phyloP scores from a whole-genome alignment of 2,888 invertebrate species.

The Nomada ruficornis region DNA sequence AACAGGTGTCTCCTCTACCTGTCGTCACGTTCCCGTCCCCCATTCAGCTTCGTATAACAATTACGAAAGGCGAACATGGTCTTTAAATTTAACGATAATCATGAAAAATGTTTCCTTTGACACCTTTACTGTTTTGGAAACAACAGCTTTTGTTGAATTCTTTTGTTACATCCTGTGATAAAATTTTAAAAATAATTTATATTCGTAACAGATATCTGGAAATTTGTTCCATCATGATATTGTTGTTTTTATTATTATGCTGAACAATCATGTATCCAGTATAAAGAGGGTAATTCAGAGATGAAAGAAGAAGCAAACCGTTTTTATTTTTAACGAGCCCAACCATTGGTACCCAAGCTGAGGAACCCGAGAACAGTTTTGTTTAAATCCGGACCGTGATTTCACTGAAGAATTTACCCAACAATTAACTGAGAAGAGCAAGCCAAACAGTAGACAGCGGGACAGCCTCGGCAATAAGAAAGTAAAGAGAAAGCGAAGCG shows the following conservation, averaged over 20 bases:
- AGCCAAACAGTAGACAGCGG: slow-evolving; percentile 25
- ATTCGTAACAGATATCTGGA: no score
- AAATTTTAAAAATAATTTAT: no score
- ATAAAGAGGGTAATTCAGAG: no score
- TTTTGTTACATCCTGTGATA: background rate
- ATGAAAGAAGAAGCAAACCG: no score
- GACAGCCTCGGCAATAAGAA: slow-evolving; percentile 4
- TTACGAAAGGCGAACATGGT: slow-evolving; percentile 37
- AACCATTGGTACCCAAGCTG: background rate
- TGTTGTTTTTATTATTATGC: no score
- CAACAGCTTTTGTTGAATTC: background rate
- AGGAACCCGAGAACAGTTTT: background rate
- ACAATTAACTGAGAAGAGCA: background rate
- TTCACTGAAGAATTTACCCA: background rate
- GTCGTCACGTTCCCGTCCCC: slow-evolving; percentile 58
- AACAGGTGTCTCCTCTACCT: slow-evolving; percentile 80
- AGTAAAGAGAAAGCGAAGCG: slow-evolving; percentile 28
- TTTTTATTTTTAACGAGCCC: no score
- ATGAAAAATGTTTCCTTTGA: background rate
- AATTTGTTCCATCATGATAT: no score
- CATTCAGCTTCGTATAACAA: slow-evolving; percentile 76
- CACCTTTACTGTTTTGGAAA: background rate
- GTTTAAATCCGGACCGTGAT: background rate
- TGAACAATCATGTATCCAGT: no score
- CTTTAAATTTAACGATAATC: background rate